Evolutionary conservation across 2,888 invertebrate genomes (phyloP), one percentile per base, ranked within the genome.

Genomic region (Leptarthrus brevirostris): DNA sequence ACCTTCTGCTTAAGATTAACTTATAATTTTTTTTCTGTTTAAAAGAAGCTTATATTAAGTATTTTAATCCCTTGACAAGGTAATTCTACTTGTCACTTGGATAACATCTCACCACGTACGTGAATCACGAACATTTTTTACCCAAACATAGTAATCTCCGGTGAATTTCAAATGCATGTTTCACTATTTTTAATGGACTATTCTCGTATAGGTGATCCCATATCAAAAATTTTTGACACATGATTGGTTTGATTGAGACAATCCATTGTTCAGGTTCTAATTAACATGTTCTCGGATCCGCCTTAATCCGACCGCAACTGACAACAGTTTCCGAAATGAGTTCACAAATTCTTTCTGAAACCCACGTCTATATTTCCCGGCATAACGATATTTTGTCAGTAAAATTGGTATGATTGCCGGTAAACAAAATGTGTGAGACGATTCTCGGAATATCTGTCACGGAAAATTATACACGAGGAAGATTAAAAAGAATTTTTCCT

Each of bases 151-250:
- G 36, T 18, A 24, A 56, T 18, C 22, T 34, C 22, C 3, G 8
- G 10, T 20, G n/a, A 47, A 12, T 6, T 22, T 16, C 20, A 40
- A 40, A 12, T 22, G 44, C 6, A 24, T n/a, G 47, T 24, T 24
- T 64, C 16, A 12, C 40, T 44, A 64, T 64, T 24, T 64, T 64
- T 44, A 64, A 64, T 64, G 24, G 26, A 36, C 3, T 22, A 3
- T 44, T 44, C 22, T 20, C 26, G 24, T 34, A 20, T 18, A 36
- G 3, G 12, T 22, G 40, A 47, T 40, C 64, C 64, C 26, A 24
- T 20, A 47, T 64, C 64, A 64, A 47, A 24, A 47, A 14, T 64
- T 64, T 47, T 64, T 64, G 64, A 64, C 64, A 64, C 44, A 16
- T 64, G 64, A 64, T 64, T 64, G 40, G 44, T 26, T 18, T n/a